Evolutionary conservation across 2,888 invertebrate genomes (phyloP), one percentile per base, ranked within the genome.

Genomic region (Ectemnius lituratus): DNA sequence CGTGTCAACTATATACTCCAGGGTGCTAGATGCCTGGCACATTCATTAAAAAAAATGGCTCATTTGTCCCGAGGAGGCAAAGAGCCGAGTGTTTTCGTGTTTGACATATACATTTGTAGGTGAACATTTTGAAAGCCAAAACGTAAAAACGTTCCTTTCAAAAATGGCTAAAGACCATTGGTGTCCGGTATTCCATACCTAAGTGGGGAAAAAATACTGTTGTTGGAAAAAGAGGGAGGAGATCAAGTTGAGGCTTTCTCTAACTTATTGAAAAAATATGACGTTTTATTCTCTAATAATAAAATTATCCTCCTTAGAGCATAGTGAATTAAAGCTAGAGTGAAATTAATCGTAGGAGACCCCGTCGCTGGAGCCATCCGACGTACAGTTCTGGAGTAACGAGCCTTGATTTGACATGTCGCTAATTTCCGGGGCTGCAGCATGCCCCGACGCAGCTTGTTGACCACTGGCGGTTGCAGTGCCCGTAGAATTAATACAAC

Each of bases 251-350:
- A 37, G 52, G 52, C 6, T 28, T 18, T 11, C 13, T 16, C 49
- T n/a, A 18, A 47, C 1, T 68, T 79, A 73, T 37, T 83, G 81
- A 79, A 83, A 83, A 83, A 83, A 83, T 83, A 83, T 73, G 62
- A 58, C 83, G 62, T 68, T 83, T 83, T 83, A 83, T 83, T 83
- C 74, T 68, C 78, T 83, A 81, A 81, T 74, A 71, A 80, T 73
- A 78, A 81, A 81, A 81, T 82, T 83, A 80, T 74, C 65, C 37
- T 78, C 61, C 78, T 78, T 81, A 83, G 68, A 71, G 37, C 58
- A 75, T 37, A 37, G 37, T 37, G 37, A 37, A 37, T 37, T 74
- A 72, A 47, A 58, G 70, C 18, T 56, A 46, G 62, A 70, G 71
- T 76, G 67, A 76, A 73, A 81, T 83, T 73, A 83, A 67, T 76